Evolutionary conservation across 2,113 vertebrate species (phyloP).

Genomic region (Passerina amoena): DNA sequence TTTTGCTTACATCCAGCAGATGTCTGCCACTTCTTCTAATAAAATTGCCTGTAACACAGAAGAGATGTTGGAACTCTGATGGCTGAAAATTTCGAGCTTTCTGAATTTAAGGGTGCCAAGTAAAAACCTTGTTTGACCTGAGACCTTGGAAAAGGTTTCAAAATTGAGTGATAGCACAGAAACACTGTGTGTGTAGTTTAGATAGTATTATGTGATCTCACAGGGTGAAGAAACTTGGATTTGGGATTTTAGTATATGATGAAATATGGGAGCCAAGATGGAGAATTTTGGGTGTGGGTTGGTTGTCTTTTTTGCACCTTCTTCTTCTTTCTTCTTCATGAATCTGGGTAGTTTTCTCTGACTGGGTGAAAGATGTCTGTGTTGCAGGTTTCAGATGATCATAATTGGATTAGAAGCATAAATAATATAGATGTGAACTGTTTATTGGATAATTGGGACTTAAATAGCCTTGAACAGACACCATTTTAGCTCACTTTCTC

Average conservation of each 20-base stretch:
- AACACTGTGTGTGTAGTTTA: not conserved
- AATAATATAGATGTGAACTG: not conserved
- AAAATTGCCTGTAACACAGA: not conserved
- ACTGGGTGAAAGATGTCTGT: not conserved
- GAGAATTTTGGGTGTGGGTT: not conserved
- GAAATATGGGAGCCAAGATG: not conserved
- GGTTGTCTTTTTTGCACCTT: not conserved
- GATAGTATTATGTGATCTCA: not conserved
- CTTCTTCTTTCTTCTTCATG: not conserved
- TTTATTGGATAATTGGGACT: not conserved
- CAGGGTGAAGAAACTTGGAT: not conserved
- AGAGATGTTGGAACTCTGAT: not conserved
- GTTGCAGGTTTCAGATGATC: not conserved
- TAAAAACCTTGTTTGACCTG: not conserved
- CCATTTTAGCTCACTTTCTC: not conserved
- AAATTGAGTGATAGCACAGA: not conserved
- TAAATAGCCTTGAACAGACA: not conserved
- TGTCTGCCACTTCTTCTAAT: not conserved
- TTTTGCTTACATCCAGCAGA: not conserved
- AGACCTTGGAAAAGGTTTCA: not conserved
- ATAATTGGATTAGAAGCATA: not conserved
- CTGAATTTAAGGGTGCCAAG: not conserved
- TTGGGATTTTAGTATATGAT: not conserved
- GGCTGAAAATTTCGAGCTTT: not conserved
- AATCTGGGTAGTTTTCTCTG: not conserved